Conservation (phyloP, 2,888 invertebrate species). For the Drosophila infuscata region DNA sequence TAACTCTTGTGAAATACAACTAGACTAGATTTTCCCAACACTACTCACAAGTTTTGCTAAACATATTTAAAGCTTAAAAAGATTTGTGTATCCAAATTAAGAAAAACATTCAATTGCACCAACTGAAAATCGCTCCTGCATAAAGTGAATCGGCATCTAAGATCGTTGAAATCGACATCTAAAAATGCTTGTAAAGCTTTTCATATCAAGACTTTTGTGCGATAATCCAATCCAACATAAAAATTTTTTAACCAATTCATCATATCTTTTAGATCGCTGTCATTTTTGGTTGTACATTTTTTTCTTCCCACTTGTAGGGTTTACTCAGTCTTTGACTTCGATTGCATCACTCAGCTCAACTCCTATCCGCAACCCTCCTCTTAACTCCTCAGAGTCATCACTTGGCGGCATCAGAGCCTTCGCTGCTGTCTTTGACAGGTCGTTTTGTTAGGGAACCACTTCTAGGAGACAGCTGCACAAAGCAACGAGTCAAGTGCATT, state of each 20-base stretch:
- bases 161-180: background rate
- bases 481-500: slow-evolving; percentile 51
- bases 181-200: background rate
- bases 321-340: slow-evolving; percentile 13
- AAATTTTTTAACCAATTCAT: background rate
- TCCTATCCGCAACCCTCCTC: background rate
- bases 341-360: slow-evolving; percentile 17
- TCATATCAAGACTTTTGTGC: background rate
- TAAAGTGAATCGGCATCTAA: background rate
- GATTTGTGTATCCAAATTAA: background rate
- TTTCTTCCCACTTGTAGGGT: background rate
- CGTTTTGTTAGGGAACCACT: slow-evolving; percentile 27
- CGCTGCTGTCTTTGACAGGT: slow-evolving; percentile 46
- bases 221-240: background rate
- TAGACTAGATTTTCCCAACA: background rate
- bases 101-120: background rate
- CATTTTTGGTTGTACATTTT: background rate
- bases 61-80: background rate
- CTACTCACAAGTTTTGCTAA: background rate
- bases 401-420: slow-evolving; percentile 23
- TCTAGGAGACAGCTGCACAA: slow-evolving; percentile 27
- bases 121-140: background rate
- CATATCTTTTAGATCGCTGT: background rate
- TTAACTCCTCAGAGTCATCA: slow-evolving; percentile 14
- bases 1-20: background rate